phyloP scores from a whole-genome alignment of 2,888 invertebrate species.

The Melipona beecheii region DNA sequence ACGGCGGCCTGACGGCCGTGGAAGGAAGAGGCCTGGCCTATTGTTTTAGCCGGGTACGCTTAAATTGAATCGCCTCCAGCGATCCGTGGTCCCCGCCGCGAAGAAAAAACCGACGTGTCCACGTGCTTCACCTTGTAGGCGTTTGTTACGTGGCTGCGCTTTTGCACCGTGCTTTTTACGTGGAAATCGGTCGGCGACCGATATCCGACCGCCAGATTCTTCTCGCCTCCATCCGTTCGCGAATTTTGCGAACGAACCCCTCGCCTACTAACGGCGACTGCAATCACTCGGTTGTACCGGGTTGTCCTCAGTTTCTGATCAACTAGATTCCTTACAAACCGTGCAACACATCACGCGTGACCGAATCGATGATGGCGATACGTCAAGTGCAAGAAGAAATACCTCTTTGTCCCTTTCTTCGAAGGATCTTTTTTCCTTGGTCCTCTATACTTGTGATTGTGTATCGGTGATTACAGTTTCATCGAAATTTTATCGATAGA shows the following conservation, averaged over 20 bases:
- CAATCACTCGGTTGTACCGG: too few relatives aligned
- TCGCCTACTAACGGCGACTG: too few relatives aligned
- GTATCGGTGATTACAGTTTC: too few relatives aligned
- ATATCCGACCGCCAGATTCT: background rate
- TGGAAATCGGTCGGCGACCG: background rate
- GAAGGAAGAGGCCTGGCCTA: constrained; percentile 70
- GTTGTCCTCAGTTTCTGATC: too few relatives aligned
- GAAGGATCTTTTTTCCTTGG: too few relatives aligned
- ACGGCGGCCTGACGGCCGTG: constrained; percentile 72
- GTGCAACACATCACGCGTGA: too few relatives aligned
- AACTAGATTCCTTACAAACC: too few relatives aligned
- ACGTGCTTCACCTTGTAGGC: constrained; percentile 72
- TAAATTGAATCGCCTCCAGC: constrained; percentile 75
- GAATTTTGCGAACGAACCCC: background rate
- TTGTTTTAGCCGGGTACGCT: constrained; percentile 76
- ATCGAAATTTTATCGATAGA: too few relatives aligned
- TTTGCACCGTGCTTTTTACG: constrained; percentile 22
- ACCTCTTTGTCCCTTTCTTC: too few relatives aligned
- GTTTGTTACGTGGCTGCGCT: constrained; percentile 58
- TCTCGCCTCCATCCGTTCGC: background rate
- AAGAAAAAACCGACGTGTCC: constrained; percentile 65
- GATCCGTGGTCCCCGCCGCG: constrained; percentile 48
- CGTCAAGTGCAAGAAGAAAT: too few relatives aligned
- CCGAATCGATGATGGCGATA: too few relatives aligned
- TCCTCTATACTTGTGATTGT: too few relatives aligned